Conservation (phyloP, 2,888 invertebrate species). For the Papilio elwesi region DNA sequence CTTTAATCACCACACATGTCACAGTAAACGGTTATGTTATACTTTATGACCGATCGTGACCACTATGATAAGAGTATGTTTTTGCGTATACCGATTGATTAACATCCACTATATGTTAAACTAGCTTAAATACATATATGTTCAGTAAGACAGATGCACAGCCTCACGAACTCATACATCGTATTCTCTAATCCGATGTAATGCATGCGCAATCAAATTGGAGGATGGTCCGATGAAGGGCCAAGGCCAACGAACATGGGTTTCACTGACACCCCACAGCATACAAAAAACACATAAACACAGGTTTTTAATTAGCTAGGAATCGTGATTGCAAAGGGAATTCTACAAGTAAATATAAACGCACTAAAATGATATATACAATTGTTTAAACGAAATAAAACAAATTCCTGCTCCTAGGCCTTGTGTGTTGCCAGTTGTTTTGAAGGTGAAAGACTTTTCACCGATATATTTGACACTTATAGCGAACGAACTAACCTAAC, state of each 20-base stretch:
- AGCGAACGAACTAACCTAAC: too few species aligned
- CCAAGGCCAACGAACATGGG: slow-evolving; percentile 1
- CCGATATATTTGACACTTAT: too few species aligned
- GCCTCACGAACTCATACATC: background rate
- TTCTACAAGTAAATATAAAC: too few species aligned
- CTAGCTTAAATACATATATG: background rate
- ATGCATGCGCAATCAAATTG: background rate
- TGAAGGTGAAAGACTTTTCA: too few species aligned
- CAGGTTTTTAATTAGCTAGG: too few species aligned
- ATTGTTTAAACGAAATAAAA: too few species aligned
- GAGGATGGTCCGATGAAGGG: background rate
- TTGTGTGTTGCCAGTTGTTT: too few species aligned
- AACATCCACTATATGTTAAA: background rate
- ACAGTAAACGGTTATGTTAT: too few species aligned
- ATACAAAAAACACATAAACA: background rate
- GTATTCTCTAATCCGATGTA: background rate
- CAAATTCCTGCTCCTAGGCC: too few species aligned
- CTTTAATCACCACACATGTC: too few species aligned
- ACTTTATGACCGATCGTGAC: background rate
- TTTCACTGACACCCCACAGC: background rate
- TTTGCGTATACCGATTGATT: background rate
- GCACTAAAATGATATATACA: too few species aligned
- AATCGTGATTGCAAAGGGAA: too few species aligned
- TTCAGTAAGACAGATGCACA: background rate
- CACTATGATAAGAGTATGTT: background rate